phyloP scores from a whole-genome alignment of 2,797 vertebrate species.

The Pangasius macronema region DNA sequence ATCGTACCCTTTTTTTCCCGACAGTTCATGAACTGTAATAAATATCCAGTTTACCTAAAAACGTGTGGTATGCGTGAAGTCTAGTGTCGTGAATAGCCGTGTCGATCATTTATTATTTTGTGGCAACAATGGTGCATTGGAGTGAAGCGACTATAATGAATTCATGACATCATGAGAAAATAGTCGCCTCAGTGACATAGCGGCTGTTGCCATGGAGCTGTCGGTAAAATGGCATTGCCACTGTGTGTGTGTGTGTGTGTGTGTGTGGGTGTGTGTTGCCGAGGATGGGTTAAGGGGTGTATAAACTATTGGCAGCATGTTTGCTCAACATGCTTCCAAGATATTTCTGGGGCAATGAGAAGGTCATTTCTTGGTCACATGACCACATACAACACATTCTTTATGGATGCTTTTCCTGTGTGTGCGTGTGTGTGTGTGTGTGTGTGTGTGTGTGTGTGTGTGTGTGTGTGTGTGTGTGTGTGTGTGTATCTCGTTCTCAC shows the following conservation, averaged over 20 bases:
- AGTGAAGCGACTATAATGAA: slow-evolving; percentile 43
- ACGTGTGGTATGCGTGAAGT: slow-evolving; percentile 1
- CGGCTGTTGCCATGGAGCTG: slow-evolving; percentile 73
- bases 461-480: slow-evolving; percentile 25
- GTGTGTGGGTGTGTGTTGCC: background rate
- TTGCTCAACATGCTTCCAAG: slow-evolving; percentile 37
- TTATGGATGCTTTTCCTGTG: background rate
- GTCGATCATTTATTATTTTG: background rate
- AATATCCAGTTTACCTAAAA: background rate
- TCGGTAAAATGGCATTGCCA: slow-evolving; percentile 63
- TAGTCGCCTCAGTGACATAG: slow-evolving; percentile 66
- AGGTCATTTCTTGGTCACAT: slow-evolving; percentile 37
- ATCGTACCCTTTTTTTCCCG: background rate
- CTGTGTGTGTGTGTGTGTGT: slow-evolving; percentile 25
- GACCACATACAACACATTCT: slow-evolving; percentile 15
- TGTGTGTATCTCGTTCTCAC: slow-evolving; percentile 57
- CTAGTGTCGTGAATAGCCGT: background rate
- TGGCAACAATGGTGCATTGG: slow-evolving; percentile 1
- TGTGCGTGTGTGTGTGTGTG: background rate
- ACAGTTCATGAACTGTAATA: background rate
- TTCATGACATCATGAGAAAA: slow-evolving; percentile 79
- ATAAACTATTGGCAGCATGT: slow-evolving; percentile 14
- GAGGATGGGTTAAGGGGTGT: slow-evolving; percentile 3
- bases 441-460: background rate
- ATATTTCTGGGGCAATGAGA: slow-evolving; percentile 59